phyloP scores from a whole-genome alignment of 2,113 vertebrate species.

The Labrus mixtus region DNA sequence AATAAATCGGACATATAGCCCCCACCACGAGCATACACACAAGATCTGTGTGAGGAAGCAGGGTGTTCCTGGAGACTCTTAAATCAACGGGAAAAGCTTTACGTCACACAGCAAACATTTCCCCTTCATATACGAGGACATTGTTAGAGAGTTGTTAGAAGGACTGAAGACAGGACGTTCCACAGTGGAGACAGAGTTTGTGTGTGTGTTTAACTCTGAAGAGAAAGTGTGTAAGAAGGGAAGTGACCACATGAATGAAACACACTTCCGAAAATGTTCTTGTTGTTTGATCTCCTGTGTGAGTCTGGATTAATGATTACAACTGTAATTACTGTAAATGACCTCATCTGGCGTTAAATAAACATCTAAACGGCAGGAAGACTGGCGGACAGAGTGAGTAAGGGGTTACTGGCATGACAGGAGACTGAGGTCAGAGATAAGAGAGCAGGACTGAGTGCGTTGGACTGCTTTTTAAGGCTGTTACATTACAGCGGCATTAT shows the following conservation, averaged over 20 bases:
- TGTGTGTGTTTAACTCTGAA: conserved; percentile 2
- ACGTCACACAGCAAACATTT: conserved; percentile 69
- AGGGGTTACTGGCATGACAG: conserved; percentile 49
- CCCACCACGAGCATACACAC: conserved; percentile 30
- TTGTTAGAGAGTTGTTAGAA: conserved; percentile 77
- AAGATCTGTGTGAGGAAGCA: conserved; percentile 61
- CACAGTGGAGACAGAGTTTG: conserved; percentile 32
- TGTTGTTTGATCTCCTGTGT: conserved; percentile 14
- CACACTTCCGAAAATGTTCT: conserved; percentile 18
- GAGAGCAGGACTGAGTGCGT: conserved; percentile 43
- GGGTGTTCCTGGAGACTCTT: conserved; percentile 59
- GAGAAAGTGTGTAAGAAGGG: conserved; percentile 41
- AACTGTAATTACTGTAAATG: neutral
- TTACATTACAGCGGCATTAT: conserved; percentile 55
- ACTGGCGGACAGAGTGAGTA: conserved; percentile 26
- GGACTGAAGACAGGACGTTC: conserved; percentile 67
- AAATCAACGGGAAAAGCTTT: conserved; percentile 74
- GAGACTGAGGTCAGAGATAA: conserved; percentile 62
- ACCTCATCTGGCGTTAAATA: conserved; percentile 21
- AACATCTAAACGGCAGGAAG: conserved; percentile 11
- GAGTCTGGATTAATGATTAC: conserved; percentile 36
- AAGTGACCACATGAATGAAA: conserved; percentile 44
- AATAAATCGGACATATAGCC: conserved; percentile 53
- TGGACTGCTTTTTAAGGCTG: conserved; percentile 28
- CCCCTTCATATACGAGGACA: conserved; percentile 63